These are phyloP conservation scores for Hermetia illucens DNA, from an alignment of 1,140 invertebrate species.

Conservation along the genomic window DNA sequence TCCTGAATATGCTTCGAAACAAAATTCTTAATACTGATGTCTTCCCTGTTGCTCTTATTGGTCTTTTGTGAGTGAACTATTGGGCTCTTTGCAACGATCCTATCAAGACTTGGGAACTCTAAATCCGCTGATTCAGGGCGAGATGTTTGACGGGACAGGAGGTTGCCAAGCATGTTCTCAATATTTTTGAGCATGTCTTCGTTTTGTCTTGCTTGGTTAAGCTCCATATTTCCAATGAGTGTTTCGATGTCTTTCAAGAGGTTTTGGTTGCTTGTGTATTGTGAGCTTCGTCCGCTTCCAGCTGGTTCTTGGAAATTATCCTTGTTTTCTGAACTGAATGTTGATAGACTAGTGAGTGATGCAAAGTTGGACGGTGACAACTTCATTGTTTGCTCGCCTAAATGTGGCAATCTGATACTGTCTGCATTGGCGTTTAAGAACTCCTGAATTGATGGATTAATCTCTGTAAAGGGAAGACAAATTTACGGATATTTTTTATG, in stretches of 20 bases:
- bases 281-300: not conserved
- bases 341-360: constrained; percentile 4
- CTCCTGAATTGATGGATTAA: constrained; percentile 15
- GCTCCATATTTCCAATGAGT: constrained; percentile 29
- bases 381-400: not conserved
- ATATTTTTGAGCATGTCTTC: constrained; percentile 23
- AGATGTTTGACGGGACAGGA: not conserved
- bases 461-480: not conserved
- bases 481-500: no score
- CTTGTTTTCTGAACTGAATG: constrained; percentile 3
- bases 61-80: constrained; percentile 8
- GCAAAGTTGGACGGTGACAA: not conserved
- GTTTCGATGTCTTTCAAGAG: constrained; percentile 28
- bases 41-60: constrained; percentile 6
- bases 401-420: not conserved
- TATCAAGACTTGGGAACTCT: constrained; percentile 16
- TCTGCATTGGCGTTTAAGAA: constrained; percentile 17
- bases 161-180: constrained; percentile 20
- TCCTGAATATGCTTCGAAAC: constrained; percentile 31
- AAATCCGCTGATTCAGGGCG: constrained; percentile 2
- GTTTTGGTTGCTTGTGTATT: constrained; percentile 11
- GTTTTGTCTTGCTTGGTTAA: constrained; percentile 27
- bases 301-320: not conserved
- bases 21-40: constrained; percentile 22
- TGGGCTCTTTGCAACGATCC: constrained; percentile 26